phyloP scores from a whole-genome alignment of 2,888 invertebrate species.

The Folsomia candida region DNA sequence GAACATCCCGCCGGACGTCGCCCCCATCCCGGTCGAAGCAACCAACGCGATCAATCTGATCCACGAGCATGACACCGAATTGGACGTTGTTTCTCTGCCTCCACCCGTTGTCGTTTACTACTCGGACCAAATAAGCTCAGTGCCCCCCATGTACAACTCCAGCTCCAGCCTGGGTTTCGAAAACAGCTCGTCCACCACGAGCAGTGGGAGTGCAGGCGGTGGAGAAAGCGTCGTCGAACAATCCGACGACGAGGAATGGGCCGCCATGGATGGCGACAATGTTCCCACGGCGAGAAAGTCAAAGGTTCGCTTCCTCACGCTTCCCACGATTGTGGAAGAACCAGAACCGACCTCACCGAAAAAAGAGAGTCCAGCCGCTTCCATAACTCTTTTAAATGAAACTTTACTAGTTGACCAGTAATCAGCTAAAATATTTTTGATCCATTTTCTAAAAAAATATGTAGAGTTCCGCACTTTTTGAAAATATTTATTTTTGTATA shows the following conservation, averaged over 20 bases:
- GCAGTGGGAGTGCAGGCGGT: neutral
- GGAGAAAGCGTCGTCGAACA: neutral
- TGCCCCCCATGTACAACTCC: neutral
- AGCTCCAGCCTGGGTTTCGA: neutral
- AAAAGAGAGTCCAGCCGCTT: too few species aligned
- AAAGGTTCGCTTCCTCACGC: neutral
- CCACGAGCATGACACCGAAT: neutral
- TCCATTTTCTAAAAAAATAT: too few species aligned
- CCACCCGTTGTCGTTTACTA: neutral
- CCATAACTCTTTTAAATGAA: too few species aligned
- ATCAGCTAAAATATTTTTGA: too few species aligned
- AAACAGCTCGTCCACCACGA: neutral
- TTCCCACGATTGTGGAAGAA: neutral
- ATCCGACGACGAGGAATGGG: neutral
- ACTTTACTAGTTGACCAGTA: too few species aligned
- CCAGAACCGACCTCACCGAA: neutral
- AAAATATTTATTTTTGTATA: too few species aligned
- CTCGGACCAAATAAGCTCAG: neutral
- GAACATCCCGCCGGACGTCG: neutral
- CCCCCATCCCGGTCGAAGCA: neutral
- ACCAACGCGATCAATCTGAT: neutral
- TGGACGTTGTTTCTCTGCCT: too few species aligned
- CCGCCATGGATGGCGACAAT: neutral
- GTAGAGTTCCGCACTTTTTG: too few species aligned
- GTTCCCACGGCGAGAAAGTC: neutral